Conservation (phyloP, 1,140 invertebrate species). For the Whitmania pigra region DNA sequence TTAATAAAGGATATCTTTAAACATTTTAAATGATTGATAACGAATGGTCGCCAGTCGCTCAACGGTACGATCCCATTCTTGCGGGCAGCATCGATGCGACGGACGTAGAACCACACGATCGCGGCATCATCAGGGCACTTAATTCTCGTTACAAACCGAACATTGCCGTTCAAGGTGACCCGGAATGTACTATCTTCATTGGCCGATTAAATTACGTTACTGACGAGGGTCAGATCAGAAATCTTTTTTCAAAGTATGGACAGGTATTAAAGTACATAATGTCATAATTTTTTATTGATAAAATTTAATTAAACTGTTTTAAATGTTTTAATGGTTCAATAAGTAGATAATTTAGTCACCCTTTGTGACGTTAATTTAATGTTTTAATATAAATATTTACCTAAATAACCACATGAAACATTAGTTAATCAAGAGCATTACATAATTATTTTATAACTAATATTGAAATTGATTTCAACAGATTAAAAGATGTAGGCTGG, state of each 20-base stretch:
- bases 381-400: no score
- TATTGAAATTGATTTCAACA: constrained; percentile 29
- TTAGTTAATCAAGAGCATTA: no score
- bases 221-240: constrained; percentile 45
- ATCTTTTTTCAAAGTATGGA: constrained; percentile 37
- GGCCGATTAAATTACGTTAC: constrained; percentile 61
- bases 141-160: constrained; percentile 54
- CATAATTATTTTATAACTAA: no score
- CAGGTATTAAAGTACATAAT: background rate
- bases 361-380: no score
- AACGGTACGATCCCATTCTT: constrained; percentile 44
- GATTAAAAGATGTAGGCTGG: constrained; percentile 55
- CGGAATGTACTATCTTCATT: constrained; percentile 63
- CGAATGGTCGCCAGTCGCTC: constrained; percentile 7
- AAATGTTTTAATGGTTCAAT: background rate
- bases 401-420: no score
- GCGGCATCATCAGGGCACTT: constrained; percentile 59
- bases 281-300: background rate
- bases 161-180: constrained; percentile 52
- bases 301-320: background rate
- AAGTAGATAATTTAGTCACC: background rate
- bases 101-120: constrained; percentile 67
- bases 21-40: no score
- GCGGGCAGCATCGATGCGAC: constrained; percentile 73
- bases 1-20: no score